Evolutionary conservation across 2,797 vertebrate species (phyloP).

Genomic region (Schizothorax lantsangensis): DNA sequence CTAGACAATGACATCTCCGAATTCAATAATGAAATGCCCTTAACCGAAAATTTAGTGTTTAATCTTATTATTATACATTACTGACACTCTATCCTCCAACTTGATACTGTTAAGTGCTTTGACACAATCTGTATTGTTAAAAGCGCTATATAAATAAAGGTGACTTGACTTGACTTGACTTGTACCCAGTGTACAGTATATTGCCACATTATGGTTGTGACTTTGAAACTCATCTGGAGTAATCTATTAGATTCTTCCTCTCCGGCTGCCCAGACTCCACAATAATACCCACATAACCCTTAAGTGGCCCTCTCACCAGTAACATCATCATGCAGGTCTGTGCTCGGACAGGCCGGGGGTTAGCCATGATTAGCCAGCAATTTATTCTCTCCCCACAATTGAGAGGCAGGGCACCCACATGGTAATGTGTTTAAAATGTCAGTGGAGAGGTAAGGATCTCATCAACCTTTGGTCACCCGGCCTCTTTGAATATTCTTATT

Average conservation of each 20-base stretch:
- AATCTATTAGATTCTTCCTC: not conserved
- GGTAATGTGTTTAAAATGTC: slow-evolving; percentile 89
- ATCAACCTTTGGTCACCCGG: slow-evolving; percentile 85
- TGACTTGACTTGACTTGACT: too few relatives aligned
- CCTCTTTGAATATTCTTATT: slow-evolving; percentile 88
- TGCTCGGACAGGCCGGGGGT: slow-evolving; percentile 50
- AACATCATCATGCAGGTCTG: slow-evolving; percentile 77
- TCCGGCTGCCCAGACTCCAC: slow-evolving; percentile 18
- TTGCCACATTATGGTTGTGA: slow-evolving; percentile 21
- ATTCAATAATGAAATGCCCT: too few relatives aligned
- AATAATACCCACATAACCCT: slow-evolving; percentile 46
- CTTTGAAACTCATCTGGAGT: not conserved
- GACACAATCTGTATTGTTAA: too few relatives aligned
- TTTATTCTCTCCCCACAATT: slow-evolving; percentile 78
- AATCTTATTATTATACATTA: too few relatives aligned
- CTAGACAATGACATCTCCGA: too few relatives aligned
- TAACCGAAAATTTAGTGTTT: too few relatives aligned
- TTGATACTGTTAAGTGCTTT: too few relatives aligned
- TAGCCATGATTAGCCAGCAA: slow-evolving; percentile 78
- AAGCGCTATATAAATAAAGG: too few relatives aligned
- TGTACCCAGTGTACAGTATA: not conserved
- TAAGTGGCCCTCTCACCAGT: slow-evolving; percentile 59
- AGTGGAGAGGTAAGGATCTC: slow-evolving; percentile 82
- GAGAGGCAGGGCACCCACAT: slow-evolving; percentile 77
- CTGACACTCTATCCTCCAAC: too few relatives aligned